Evolutionary conservation across 30 jellyfish, hydroid and myxozoan species (phyloP).

Genomic region (Nemopilema nomurai): DNA sequence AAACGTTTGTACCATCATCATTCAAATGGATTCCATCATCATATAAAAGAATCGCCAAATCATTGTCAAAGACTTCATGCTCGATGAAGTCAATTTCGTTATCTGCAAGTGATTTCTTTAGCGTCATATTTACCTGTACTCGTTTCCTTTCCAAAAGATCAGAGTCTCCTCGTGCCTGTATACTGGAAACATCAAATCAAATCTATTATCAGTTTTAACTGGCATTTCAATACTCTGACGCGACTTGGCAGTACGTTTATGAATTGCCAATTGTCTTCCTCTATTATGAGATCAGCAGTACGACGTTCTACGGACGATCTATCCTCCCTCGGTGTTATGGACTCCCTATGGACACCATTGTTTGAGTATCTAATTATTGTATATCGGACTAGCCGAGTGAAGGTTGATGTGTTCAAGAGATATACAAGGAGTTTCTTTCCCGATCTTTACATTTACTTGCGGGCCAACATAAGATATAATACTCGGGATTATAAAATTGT

Average conservation of each 20-base stretch:
- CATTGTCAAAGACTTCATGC: constrained; percentile 15
- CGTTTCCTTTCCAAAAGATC: not conserved
- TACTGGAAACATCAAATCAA: constrained; percentile 31
- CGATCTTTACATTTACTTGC: too few relatives aligned
- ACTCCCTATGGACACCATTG: too few relatives aligned
- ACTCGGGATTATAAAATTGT: too few relatives aligned
- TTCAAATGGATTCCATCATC: constrained; percentile 28
- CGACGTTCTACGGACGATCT: too few relatives aligned
- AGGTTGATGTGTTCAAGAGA: too few relatives aligned
- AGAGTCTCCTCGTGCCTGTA: constrained; percentile 17
- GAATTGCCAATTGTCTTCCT: not conserved
- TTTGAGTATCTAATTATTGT: too few relatives aligned
- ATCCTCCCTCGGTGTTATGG: too few relatives aligned
- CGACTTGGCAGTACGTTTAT: not conserved
- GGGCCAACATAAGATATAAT: too few relatives aligned
- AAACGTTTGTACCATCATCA: constrained; percentile 28
- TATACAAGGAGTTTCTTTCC: too few relatives aligned
- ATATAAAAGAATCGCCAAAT: constrained; percentile 10
- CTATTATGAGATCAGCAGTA: too few relatives aligned
- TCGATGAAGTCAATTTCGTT: constrained; percentile 16
- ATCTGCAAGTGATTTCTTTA: constrained; percentile 23
- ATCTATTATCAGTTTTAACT: not conserved
- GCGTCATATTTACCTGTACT: not conserved
- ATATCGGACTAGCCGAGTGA: too few relatives aligned
- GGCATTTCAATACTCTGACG: constrained; percentile 1